Evolutionary conservation across 2,113 vertebrate species (phyloP), one percentile per base, ranked within the genome.

Genomic region (Campylomormyrus numenius): DNA sequence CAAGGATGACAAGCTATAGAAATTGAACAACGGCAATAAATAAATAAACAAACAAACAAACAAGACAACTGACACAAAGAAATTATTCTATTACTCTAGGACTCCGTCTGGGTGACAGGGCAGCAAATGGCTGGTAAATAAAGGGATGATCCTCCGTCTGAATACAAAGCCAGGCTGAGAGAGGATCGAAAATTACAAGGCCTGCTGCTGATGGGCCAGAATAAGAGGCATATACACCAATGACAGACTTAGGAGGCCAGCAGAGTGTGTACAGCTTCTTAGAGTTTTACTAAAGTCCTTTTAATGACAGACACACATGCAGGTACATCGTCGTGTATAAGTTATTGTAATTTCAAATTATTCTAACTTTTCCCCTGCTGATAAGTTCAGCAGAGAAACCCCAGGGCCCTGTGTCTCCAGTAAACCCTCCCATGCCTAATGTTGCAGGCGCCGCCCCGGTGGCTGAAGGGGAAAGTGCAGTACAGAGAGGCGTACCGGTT

Each of bases 281-380:
- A 66, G 9, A n/a, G 58, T n/a, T 27, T 66, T 27, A 35, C 31
- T 2, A 74, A 74, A 74, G 31, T 39, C 66, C 66, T 35, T 74
- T 74, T 13, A 39, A 74, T 74, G 31, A 74, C 70, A 35, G 31
- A 15, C n/a, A 77, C 15, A 77, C 27, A 15, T 39, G 70, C 70
- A 35, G 31, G 10, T 74, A 74, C 31, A 35, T 35, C 66, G 9
- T 13, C 70, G 39, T 35, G 11, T 77, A 15, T 35, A 35, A 74
- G 13, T 39, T 39, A 10, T 35, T 31, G 13, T 77, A 15, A 39
- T 77, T 77, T 77, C 70, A 31, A 35, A 3, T 74, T 11, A 74
- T 39, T 74, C 31, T 90, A 95, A 95, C 93, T 94, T 94, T 96
- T 92, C 94, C 92, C 92, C 92, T 56, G 39, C 92, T 31, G 62